Evolutionary conservation across 2,797 vertebrate genomes (phyloP), one percentile per base, ranked within the genome.

Genomic region (Bovichtus diacanthus): DNA sequence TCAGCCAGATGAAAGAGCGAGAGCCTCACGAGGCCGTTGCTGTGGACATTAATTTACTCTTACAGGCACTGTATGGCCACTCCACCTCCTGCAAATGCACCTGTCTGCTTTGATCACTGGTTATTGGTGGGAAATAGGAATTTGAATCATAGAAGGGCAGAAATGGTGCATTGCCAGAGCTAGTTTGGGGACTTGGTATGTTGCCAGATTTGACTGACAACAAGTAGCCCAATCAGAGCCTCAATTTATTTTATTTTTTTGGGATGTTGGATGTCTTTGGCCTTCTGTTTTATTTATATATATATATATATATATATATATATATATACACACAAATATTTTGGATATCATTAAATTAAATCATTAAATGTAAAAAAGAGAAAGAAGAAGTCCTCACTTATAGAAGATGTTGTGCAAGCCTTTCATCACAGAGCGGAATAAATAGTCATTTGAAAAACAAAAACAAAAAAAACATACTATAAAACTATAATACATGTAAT

Each of bases 1-100:
- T 84, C 70, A 66, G 67, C 67, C 68, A 72, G 82, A 91, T 93
- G 87, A 93, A 93, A 92, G 90, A 71, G 66, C n/a, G 10, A 76
- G 79, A 82, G 73, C 63, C 76, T 84, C 73, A 16, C 27, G 5
- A 15, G 73, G 72, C 60, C 69, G 92, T 90, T 92, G 87, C 90
- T 80, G 77, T 78, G 79, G 76, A 80, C 82, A 64, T 81, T 76
- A 76, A 88, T 85, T 80, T 43, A 73, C 62, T 51, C 53, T 82
- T 59, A 76, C 74, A 63, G 3, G 10, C 51, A 19, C 64, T 9
- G 23, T 27, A 67, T 19, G 34, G 73, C 61, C 58, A 66, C 85
- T 86, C 65, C 50, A 59, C 59, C 84, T 88, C 82, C 86, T 88
- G 82, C 83, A 77, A 51, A 51, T 51, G 64, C 88, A 82, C 82